phyloP scores from a whole-genome alignment of 2,113 vertebrate species.

The Vulpes ferrilata region DNA sequence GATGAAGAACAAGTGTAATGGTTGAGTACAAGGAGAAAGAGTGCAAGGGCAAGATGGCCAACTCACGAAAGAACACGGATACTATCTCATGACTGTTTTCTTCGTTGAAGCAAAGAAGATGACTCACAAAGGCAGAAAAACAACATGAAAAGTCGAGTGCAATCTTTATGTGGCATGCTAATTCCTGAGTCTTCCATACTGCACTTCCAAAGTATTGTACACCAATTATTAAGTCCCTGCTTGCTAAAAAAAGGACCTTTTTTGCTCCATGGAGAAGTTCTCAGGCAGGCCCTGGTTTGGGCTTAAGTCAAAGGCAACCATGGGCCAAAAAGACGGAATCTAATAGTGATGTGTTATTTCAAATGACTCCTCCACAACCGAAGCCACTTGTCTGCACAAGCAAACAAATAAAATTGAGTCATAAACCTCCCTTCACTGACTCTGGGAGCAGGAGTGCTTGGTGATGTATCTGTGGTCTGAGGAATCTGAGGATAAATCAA shows the following conservation, averaged over 20 bases:
- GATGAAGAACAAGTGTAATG: accelerated
- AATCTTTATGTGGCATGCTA: not conserved
- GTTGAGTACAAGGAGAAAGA: not conserved
- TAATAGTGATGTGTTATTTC: constrained; percentile 65
- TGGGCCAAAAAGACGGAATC: not conserved
- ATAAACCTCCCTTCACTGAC: constrained; percentile 55
- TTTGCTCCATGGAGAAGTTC: not conserved
- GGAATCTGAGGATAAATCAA: constrained; percentile 53
- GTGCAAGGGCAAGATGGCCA: not conserved
- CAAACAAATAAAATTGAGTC: constrained; percentile 10
- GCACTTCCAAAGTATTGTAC: not conserved
- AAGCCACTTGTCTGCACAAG: constrained; percentile 64
- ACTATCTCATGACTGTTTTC: not conserved
- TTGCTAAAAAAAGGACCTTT: not conserved
- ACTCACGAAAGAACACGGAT: not conserved
- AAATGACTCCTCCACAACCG: not conserved
- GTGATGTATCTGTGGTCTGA: not conserved
- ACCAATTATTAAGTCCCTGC: not conserved
- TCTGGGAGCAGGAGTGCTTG: not conserved
- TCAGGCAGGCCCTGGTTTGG: not conserved
- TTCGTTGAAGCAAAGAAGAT: not conserved
- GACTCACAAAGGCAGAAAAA: not conserved
- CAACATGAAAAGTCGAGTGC: not conserved
- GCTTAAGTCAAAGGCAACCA: not conserved
- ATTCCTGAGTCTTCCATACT: not conserved